Base-by-base conservation (phyloP, 2,113 vertebrate genomes). In the Felis catus region DNA sequence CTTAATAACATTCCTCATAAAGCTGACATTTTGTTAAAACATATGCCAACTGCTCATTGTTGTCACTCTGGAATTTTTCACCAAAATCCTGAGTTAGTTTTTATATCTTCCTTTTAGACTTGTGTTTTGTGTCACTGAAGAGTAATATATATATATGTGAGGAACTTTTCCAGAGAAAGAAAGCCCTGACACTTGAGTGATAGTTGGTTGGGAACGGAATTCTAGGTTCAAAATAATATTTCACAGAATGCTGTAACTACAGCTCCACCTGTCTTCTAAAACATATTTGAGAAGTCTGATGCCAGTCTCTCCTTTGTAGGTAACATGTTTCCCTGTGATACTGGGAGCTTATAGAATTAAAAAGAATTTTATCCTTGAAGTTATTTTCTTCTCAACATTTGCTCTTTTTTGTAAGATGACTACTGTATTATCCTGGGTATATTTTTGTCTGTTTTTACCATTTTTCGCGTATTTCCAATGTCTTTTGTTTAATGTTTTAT, bases 31-130 rank as follows among this genome's bases (percentile, higher is more conserved):
- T 23, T 82, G 23, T 80, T 81, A 9, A 93, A 71, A 93, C 63
- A 70, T 86, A 86, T 45, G 33, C 21, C 39, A 90, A 70, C 0
- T 96, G 48, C 36, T 88, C 19, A 39, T 1, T 89, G 68, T 23
- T 90, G n/a, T 87, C n/a, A 92, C 84, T 87, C 41, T 16, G n/a
- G 4, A 88, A 84, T 53, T 95, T 95, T 45, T 53, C 61, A 95
- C 63, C 61, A 79, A 93, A 96, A 88, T 91, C 55, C 29, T 36
- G 65, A 58, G 19, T 61, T 71, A 91, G 31, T 83, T 31, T 89
- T 80, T 45, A 6, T 31, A 36, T n/a, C 23, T 61, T 80, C 33
- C 82, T 87, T 68, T 76, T 70, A 88, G 61, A 78, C 7, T 45
- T 94, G 29, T 36, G 79, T 61, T 82, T 53, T 81, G 39, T 84